Percentiles rank a stretch among this genome's conserved stretches.
phyloP scores from a whole-genome alignment of 2,797 vertebrate species.

The Syncerus caffer region DNA sequence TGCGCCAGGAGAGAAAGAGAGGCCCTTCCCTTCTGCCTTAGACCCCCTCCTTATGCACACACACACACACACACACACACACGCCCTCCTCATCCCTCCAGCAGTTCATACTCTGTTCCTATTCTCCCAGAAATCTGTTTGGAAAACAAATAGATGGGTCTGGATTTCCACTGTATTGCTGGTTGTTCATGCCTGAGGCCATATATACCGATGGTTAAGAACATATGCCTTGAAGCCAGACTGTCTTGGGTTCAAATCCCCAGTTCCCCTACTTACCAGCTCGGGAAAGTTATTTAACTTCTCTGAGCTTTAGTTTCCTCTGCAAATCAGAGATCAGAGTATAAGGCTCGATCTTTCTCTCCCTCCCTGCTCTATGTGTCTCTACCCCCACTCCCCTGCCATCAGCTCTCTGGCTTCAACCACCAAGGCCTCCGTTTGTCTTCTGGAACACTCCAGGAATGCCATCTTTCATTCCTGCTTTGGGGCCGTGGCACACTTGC shows the following conservation, averaged over 20 bases:
- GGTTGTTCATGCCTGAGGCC: not conserved
- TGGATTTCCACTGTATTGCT: not conserved
- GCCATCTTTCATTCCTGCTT: not conserved
- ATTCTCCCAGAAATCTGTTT: not conserved
- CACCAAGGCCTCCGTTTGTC: not conserved
- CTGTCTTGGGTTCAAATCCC: not conserved
- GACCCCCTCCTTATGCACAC: not conserved
- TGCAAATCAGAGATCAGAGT: not conserved
- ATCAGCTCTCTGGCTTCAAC: not conserved
- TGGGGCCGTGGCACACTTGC: not conserved
- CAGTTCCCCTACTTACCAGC: not conserved
- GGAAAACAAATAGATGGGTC: not conserved
- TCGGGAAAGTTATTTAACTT: not conserved
- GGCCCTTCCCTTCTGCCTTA: not conserved
- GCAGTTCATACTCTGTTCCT: not conserved
- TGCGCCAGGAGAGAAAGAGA: not conserved
- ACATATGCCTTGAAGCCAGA: not conserved
- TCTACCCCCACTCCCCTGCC: not conserved
- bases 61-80: not conserved
- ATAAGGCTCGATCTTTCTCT: not conserved
- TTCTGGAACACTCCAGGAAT: not conserved
- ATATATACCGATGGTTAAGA: not conserved
- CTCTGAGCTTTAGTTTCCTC: not conserved
- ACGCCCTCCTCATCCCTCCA: accelerated
- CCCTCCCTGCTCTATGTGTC: not conserved